Evolutionary conservation across 2,888 invertebrate species (phyloP).

Genomic region (Pteria penguin): DNA sequence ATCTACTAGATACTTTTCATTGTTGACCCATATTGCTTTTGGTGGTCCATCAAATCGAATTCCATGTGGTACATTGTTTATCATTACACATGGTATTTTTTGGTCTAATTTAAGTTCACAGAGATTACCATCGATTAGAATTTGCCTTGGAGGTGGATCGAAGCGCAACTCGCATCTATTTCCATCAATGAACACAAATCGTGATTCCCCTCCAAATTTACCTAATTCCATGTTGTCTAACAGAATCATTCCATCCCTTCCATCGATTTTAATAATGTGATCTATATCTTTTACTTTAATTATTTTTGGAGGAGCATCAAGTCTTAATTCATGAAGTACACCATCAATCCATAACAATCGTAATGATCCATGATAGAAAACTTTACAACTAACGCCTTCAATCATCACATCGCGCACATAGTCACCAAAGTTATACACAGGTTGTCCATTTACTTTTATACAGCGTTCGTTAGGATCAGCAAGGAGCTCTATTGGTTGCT

Average conservation of each 20-base stretch:
- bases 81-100: conserved; percentile 75
- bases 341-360: conserved; percentile 77
- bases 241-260: conserved; percentile 88
- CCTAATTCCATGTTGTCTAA: conserved; percentile 87
- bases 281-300: conserved; percentile 91
- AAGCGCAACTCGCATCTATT: conserved; percentile 89
- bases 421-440: conserved; percentile 74
- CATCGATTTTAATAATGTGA: conserved; percentile 92
- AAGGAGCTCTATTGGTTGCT: conserved; percentile 51
- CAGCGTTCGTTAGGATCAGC: conserved; percentile 68
- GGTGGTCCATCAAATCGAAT: conserved; percentile 95
- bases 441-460: conserved; percentile 67
- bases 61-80: conserved; percentile 81
- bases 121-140: conserved; percentile 85
- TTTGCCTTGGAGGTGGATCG: conserved; percentile 92
- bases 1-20: conserved; percentile 83
- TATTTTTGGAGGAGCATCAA: conserved; percentile 76
- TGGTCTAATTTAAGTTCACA: conserved; percentile 74
- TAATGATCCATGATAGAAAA: conserved; percentile 74
- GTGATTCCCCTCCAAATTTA: conserved; percentile 89
- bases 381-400: conserved; percentile 51
- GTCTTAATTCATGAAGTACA: conserved; percentile 71
- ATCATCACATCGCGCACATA: conserved; percentile 67
- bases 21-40: conserved; percentile 93
- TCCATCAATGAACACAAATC: conserved; percentile 89